These are phyloP conservation scores for Oryzias sinensis DNA, from an alignment of 2,797 vertebrate species.

Conservation along the genomic window DNA sequence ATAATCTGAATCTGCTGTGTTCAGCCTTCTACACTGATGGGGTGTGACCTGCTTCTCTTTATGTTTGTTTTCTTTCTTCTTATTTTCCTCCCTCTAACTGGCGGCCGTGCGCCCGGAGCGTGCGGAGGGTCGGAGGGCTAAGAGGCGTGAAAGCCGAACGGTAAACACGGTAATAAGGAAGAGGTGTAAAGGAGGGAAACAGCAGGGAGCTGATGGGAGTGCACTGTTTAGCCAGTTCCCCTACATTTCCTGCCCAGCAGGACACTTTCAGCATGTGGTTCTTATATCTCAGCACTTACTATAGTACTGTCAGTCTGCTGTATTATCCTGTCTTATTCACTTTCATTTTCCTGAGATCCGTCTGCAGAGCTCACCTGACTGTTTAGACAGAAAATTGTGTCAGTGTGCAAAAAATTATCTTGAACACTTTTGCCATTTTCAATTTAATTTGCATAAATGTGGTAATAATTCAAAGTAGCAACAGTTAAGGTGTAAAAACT, in stretches of 20 bases:
- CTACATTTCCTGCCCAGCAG: constrained; percentile 95
- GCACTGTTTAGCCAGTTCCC: constrained; percentile 87
- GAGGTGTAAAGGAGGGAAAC: constrained; percentile 90
- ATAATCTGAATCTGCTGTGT: constrained; percentile 51
- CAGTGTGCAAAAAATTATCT: constrained; percentile 30
- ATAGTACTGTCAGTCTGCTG: constrained; percentile 67
- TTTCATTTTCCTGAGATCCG: constrained; percentile 64
- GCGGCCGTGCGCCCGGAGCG: constrained; percentile 57
- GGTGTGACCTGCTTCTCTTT: constrained; percentile 72
- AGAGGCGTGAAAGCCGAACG: constrained; percentile 88
- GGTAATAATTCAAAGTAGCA: constrained; percentile 10
- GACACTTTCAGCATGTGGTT: constrained; percentile 84
- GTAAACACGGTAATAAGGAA: constrained; percentile 93
- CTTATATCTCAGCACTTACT: constrained; percentile 63
- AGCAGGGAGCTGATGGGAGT: constrained; percentile 90
- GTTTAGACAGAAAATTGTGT: constrained; percentile 47
- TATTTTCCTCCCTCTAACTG: constrained; percentile 40
- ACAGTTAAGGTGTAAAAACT: too few species aligned
- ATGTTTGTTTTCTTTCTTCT: constrained; percentile 77
- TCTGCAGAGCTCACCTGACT: constrained; percentile 67
- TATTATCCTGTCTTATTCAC: constrained; percentile 73
- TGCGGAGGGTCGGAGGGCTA: constrained; percentile 59
- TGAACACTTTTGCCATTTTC: constrained; percentile 32
- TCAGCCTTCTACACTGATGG: constrained; percentile 57
- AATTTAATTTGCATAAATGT: constrained; percentile 10